Evolutionary conservation across 2,113 vertebrate genomes (phyloP).

Genomic region (Halichoerus grypus): DNA sequence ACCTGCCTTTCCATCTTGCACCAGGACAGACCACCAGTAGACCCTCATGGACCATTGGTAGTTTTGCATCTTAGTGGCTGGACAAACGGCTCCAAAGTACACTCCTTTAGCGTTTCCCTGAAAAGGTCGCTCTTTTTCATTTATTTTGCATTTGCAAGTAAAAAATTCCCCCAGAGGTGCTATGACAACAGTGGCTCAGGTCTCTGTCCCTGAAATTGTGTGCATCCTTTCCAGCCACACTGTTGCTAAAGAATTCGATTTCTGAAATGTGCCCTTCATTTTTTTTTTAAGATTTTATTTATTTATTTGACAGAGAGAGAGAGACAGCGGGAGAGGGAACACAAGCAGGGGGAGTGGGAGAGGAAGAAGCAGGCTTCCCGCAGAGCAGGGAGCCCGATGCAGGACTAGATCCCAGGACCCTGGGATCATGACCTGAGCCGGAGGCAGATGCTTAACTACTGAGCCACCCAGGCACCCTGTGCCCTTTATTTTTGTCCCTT

Average conservation of each 20-base stretch:
- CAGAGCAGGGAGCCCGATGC: too few relatives aligned
- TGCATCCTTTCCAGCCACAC: neutral
- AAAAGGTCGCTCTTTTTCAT: conserved; percentile 17
- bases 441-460: too few relatives aligned
- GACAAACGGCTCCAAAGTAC: neutral
- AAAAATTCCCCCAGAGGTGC: neutral
- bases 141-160: conserved; percentile 55
- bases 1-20: conserved; percentile 27
- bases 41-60: neutral
- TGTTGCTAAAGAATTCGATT: conserved; percentile 58
- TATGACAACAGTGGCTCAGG: conserved; percentile 29
- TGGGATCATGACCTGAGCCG: too few relatives aligned
- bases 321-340: too few relatives aligned
- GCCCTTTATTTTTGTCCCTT: conserved; percentile 27
- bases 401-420: too few relatives aligned
- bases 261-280: conserved; percentile 49
- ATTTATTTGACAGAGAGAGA: too few relatives aligned
- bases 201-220: conserved; percentile 43
- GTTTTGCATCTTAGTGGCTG: neutral
- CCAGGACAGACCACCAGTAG: neutral
- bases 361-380: too few relatives aligned
- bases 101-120: neutral
- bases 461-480: neutral
- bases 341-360: too few relatives aligned
- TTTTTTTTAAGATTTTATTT: neutral